phyloP scores from a whole-genome alignment of 2,797 vertebrate species.

The Fringilla coelebs region DNA sequence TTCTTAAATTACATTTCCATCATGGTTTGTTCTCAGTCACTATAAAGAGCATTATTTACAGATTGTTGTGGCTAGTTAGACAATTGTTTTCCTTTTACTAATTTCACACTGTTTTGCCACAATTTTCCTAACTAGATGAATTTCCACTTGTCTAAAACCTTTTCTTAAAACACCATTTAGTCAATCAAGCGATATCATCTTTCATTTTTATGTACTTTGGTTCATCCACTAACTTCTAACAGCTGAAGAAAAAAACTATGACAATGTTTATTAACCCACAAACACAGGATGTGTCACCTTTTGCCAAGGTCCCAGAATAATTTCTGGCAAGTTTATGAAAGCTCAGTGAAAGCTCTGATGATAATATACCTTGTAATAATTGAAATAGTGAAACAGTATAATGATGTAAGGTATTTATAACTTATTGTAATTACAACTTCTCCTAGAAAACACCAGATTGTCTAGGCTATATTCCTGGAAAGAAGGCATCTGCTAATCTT shows the following conservation, averaged over 20 bases:
- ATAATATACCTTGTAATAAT: not conserved
- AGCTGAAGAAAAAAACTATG: not conserved
- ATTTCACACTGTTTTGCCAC: not conserved
- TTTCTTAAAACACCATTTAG: not conserved
- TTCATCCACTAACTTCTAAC: not conserved
- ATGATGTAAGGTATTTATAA: conserved; percentile 11
- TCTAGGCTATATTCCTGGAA: conserved; percentile 36
- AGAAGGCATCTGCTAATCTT: conserved; percentile 40
- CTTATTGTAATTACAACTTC: conserved; percentile 16
- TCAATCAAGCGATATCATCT: not conserved
- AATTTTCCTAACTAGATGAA: conserved; percentile 8
- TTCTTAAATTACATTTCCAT: not conserved
- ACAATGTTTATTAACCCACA: not conserved
- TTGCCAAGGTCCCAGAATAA: not conserved
- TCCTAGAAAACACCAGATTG: conserved; percentile 39
- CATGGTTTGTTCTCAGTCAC: not conserved
- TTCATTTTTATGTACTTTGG: not conserved
- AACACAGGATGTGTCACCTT: not conserved
- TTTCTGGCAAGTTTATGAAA: not conserved
- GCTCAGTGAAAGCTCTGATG: not conserved
- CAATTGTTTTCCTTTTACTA: not conserved
- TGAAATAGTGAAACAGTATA: not conserved
- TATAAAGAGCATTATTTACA: not conserved
- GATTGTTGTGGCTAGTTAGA: not conserved
- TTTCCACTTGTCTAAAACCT: not conserved